Evolutionary conservation across 2,113 vertebrate species (phyloP).

Genomic region (Zosterops hypoxanthus): DNA sequence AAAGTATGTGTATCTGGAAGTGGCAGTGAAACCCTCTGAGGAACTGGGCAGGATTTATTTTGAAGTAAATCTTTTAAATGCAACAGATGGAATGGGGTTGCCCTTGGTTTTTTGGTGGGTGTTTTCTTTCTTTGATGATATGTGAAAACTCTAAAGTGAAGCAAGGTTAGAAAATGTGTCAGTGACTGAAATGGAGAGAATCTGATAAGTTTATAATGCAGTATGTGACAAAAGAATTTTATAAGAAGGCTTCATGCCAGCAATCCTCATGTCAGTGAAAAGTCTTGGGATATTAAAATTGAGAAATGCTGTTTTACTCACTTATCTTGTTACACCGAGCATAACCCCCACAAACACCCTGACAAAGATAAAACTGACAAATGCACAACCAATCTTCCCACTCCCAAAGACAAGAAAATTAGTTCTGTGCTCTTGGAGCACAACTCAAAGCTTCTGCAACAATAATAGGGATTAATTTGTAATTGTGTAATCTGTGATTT

Average conservation of each 20-base stretch:
- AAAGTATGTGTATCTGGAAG: not conserved
- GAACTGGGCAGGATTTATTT: not conserved
- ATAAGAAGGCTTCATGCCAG: not conserved
- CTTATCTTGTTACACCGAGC: not conserved
- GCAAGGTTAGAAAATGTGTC: not conserved
- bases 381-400: not conserved
- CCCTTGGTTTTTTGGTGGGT: not conserved
- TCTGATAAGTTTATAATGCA: not conserved
- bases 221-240: not conserved
- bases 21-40: not conserved
- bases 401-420: not conserved
- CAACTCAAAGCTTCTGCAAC: not conserved
- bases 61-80: not conserved
- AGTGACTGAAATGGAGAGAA: not conserved
- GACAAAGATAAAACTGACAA: not conserved
- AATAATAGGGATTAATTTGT: conserved; percentile 5
- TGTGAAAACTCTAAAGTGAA: not conserved
- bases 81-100: not conserved
- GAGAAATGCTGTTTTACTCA: not conserved
- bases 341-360: not conserved
- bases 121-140: not conserved
- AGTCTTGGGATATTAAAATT: not conserved
- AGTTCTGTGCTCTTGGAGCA: not conserved
- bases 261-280: not conserved
- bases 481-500: not conserved